Evolutionary conservation across 1,140 invertebrate species (phyloP).

Genomic region (Zaprionus ghesquierei): DNA sequence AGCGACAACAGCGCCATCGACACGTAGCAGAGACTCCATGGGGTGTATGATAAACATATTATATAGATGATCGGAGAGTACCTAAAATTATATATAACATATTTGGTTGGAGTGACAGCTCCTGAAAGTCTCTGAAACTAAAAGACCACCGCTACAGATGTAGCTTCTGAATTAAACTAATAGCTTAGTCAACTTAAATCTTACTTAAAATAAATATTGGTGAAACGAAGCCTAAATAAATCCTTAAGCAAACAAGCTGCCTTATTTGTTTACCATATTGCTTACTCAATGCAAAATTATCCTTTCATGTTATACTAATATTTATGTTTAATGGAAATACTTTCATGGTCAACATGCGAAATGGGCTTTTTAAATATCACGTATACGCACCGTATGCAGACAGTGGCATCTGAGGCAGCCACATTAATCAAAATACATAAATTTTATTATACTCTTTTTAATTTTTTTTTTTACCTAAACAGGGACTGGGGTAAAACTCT

Average conservation of each 20-base stretch:
- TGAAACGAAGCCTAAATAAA: background rate
- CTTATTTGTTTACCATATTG: slow-evolving; percentile 17
- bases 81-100: background rate
- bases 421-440: too few species aligned
- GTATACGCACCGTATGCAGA: slow-evolving; percentile 52
- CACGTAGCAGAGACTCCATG: background rate
- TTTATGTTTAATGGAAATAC: background rate
- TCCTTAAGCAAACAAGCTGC: background rate
- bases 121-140: too few species aligned
- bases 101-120: background rate
- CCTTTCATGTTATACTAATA: slow-evolving; percentile 2
- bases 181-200: too few species aligned
- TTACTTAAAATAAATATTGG: too few species aligned
- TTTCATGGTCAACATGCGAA: slow-evolving; percentile 12
- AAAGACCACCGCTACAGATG: too few species aligned
- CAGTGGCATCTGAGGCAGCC: slow-evolving; percentile 21
- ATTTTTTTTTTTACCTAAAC: too few species aligned
- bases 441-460: too few species aligned
- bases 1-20: background rate
- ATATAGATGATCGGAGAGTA: too few species aligned
- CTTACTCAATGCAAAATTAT: slow-evolving; percentile 10
- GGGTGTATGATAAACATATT: slow-evolving; percentile 49
- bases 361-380: slow-evolving; percentile 35
- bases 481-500: too few species aligned
- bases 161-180: too few species aligned